A percentile compares a stretch with the other conserved stretches of the same genome.
These are phyloP conservation scores for Luscinia megarhynchos DNA, from an alignment of 2,797 vertebrate species.

Conservation along the genomic window DNA sequence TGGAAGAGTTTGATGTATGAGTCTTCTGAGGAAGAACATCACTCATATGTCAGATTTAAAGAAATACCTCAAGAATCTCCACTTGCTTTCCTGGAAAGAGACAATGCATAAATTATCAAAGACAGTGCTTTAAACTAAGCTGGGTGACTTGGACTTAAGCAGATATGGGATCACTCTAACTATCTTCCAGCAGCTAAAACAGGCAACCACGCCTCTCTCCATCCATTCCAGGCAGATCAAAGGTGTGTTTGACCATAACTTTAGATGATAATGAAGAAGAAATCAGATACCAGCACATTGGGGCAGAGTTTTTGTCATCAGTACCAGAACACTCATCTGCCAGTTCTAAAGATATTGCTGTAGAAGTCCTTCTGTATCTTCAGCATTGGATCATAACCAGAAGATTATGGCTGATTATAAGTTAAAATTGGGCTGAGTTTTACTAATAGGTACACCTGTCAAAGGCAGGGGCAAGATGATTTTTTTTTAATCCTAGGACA, in stretches of 20 bases:
- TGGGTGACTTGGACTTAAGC: neutral
- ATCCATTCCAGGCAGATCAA: neutral
- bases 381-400: neutral
- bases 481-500: neutral
- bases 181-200: neutral
- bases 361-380: neutral
- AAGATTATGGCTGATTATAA: neutral
- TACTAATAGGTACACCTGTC: neutral
- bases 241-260: neutral
- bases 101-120: neutral
- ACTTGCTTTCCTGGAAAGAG: neutral
- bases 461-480: neutral
- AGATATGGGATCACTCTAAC: neutral
- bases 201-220: neutral
- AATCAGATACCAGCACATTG: neutral
- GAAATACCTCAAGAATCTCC: neutral
- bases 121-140: neutral
- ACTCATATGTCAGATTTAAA: neutral
- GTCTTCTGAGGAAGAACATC: neutral
- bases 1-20: neutral
- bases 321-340: neutral
- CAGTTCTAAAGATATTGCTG: neutral
- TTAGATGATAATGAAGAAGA: neutral
- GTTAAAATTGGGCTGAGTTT: neutral
- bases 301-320: neutral